Conservation (phyloP, 2,797 vertebrate genomes). For the Ambastaia sidthimunki region DNA sequence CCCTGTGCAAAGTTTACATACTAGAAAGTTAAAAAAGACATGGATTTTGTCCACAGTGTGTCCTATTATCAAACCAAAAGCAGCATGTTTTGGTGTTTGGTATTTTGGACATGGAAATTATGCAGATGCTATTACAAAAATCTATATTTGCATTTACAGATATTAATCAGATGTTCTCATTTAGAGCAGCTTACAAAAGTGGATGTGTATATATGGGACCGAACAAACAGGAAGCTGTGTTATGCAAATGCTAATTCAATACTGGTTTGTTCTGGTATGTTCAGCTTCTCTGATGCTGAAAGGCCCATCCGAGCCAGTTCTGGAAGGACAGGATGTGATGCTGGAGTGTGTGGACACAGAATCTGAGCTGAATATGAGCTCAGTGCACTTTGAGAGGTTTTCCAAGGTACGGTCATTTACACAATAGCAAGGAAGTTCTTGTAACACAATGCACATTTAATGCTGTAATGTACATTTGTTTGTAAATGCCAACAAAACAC, state of each 20-base stretch:
- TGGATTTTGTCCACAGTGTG: too few species aligned
- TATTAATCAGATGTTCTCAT: not conserved
- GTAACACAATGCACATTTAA: too few species aligned
- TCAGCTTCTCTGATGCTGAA: conserved; percentile 74
- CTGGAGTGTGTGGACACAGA: conserved; percentile 76
- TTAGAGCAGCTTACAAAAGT: not conserved
- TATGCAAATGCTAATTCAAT: not conserved
- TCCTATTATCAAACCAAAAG: too few species aligned
- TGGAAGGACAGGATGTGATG: conserved; percentile 70
- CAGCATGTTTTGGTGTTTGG: too few species aligned
- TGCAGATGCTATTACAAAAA: too few species aligned
- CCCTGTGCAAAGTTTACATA: too few species aligned
- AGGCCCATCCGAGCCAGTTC: conserved; percentile 68
- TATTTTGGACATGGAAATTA: too few species aligned
- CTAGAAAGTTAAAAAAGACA: too few species aligned
- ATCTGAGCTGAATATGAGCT: conserved; percentile 70
- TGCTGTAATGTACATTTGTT: not conserved
- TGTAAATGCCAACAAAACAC: conserved; percentile 20
- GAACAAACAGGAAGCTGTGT: not conserved
- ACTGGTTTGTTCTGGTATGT: conserved; percentile 10
- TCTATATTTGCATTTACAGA: not conserved
- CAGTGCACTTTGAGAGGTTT: conserved; percentile 76
- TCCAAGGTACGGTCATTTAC: conserved; percentile 67
- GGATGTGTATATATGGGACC: not conserved
- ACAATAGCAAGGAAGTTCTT: not conserved